Percentiles rank a stretch among this genome's conserved stretches.
These are phyloP conservation scores for Tachysurus vachellii DNA, from an alignment of 2,113 vertebrate species.

Conservation along the genomic window DNA sequence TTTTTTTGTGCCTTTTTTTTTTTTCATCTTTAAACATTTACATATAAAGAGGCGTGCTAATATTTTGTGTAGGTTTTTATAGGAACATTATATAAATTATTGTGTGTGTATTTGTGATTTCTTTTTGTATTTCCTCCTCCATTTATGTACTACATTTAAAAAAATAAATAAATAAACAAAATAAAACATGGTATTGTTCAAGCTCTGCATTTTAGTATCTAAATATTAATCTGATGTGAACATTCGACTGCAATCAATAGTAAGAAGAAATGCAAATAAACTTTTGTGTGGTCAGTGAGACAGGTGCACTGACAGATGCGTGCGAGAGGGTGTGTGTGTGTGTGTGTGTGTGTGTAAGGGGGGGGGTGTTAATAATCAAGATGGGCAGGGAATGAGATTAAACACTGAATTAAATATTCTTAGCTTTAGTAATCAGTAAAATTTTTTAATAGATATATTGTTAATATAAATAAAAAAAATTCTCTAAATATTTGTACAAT, in stretches of 20 bases:
- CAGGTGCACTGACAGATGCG: conserved; percentile 12
- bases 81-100: background rate
- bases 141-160: no score
- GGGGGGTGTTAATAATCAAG: background rate
- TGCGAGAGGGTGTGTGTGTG: background rate
- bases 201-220: background rate
- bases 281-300: conserved; percentile 1
- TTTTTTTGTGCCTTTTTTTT: no score
- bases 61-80: background rate
- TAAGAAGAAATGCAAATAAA: conserved; percentile 22
- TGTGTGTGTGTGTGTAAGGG: background rate
- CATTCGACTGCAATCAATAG: background rate
- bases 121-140: background rate
- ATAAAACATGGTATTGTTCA: background rate
- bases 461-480: no score
- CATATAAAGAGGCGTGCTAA: background rate
- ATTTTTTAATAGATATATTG: background rate
- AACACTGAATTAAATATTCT: background rate
- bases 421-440: background rate
- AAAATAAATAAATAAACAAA: no score
- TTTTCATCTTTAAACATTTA: background rate
- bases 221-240: background rate
- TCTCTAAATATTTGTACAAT: background rate
- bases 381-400: background rate
- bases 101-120: background rate